Conservation (phyloP, 1,140 invertebrate genomes). For the Armadillidium nasatum region DNA sequence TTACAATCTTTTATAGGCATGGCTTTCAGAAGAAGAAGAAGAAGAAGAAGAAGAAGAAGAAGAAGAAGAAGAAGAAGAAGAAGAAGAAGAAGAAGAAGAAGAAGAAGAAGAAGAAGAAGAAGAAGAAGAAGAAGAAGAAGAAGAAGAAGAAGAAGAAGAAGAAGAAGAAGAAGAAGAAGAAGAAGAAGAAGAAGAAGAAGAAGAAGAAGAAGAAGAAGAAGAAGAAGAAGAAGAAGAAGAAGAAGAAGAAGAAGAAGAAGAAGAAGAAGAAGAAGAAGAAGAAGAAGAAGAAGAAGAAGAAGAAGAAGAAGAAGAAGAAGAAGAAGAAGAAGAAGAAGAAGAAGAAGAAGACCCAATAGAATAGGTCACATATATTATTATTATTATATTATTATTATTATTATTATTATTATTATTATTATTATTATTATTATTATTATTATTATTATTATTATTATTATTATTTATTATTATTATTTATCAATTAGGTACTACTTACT, state of each 20-base stretch:
- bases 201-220: background rate
- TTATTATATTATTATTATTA: no score
- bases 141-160: constrained; percentile 3
- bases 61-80: constrained; percentile 9
- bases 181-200: background rate
- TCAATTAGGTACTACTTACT: no score
- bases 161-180: constrained; percentile 9
- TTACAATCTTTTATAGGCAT: no score
- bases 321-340: no score
- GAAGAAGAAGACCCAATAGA: no score
- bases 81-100: constrained; percentile 9
- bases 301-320: constrained; percentile 9
- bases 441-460: background rate
- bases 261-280: background rate
- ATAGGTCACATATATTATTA: no score
- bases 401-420: no score
- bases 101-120: no score
- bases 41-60: background rate
- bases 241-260: constrained; percentile 8
- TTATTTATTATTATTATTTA: background rate
- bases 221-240: constrained; percentile 9
- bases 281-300: background rate
- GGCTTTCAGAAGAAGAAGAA: no score
- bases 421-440: no score
- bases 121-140: no score